phyloP scores from a whole-genome alignment of 2,888 invertebrate genomes.

The Trisateles emortualis region DNA sequence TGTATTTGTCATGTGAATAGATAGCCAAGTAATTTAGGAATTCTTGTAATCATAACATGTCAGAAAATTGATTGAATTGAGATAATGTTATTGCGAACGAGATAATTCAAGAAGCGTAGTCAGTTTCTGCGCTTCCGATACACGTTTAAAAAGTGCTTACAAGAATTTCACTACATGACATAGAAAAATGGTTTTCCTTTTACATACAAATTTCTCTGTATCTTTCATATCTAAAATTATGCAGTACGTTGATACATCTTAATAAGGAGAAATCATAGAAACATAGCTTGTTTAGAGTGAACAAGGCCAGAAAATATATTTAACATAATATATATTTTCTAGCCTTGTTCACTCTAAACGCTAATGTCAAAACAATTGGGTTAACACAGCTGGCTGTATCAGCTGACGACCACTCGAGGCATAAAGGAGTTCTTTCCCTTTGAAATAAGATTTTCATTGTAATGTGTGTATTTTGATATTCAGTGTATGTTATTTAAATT shows the following conservation, averaged over 20 bases:
- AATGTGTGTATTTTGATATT: not conserved
- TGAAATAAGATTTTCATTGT: not conserved
- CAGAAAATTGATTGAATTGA: too few species aligned
- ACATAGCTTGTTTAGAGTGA: constrained; percentile 8
- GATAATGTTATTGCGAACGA: too few species aligned
- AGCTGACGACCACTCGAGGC: constrained; percentile 9
- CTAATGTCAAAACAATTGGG: constrained; percentile 34
- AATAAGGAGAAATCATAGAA: constrained; percentile 5
- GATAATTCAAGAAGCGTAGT: too few species aligned
- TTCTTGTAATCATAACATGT: too few species aligned
- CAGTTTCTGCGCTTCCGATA: too few species aligned
- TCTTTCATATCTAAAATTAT: not conserved
- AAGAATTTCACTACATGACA: not conserved
- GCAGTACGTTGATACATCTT: constrained; percentile 4
- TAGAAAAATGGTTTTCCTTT: not conserved
- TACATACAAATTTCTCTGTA: not conserved
- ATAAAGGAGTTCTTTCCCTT: not conserved
- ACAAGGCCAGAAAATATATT: too few species aligned
- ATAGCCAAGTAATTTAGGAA: too few species aligned
- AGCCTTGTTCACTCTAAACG: constrained; percentile 5
- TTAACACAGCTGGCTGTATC: constrained; percentile 22
- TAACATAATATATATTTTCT: not conserved
- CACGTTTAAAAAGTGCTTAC: not conserved
- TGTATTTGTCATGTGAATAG: too few species aligned
- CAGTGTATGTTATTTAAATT: not conserved